phyloP scores from a whole-genome alignment of 2,888 invertebrate species.

The Agriopis aurantiaria region DNA sequence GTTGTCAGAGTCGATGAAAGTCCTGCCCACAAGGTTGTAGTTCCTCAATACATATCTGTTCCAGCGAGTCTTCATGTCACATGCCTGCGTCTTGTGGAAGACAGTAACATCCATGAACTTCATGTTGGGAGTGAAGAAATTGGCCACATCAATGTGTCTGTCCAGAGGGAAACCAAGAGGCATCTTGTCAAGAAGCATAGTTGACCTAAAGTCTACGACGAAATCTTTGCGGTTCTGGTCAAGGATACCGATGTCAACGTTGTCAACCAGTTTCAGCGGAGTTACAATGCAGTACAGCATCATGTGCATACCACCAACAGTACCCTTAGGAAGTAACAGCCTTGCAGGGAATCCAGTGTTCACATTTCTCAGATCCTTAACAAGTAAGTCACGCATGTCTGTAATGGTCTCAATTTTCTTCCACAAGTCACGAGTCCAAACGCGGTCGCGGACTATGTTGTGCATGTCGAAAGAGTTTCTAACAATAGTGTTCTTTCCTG shows the following conservation, averaged over 20 bases:
- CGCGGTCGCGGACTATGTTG: slow-evolving; percentile 88
- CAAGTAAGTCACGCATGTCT: slow-evolving; percentile 66
- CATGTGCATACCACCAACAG: slow-evolving; percentile 88
- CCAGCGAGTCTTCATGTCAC: slow-evolving; percentile 80
- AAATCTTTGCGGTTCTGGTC: slow-evolving; percentile 81
- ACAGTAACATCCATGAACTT: slow-evolving; percentile 88
- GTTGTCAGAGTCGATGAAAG: slow-evolving; percentile 63
- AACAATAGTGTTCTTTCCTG: slow-evolving; percentile 89
- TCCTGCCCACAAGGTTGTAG: slow-evolving; percentile 65
- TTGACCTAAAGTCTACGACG: slow-evolving; percentile 69
- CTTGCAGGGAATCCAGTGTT: slow-evolving; percentile 90
- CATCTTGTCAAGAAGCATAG: slow-evolving; percentile 85
- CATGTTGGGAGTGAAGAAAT: slow-evolving; percentile 89
- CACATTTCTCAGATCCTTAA: slow-evolving; percentile 74
- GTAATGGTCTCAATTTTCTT: slow-evolving; percentile 86
- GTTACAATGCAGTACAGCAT: slow-evolving; percentile 88
- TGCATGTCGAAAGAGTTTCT: slow-evolving; percentile 89
- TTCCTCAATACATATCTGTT: slow-evolving; percentile 70
- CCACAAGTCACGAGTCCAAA: slow-evolving; percentile 88
- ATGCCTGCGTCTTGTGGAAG: slow-evolving; percentile 86
- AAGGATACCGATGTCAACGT: slow-evolving; percentile 65
- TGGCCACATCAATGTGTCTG: slow-evolving; percentile 85
- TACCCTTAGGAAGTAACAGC: slow-evolving; percentile 90
- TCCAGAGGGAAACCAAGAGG: slow-evolving; percentile 92
- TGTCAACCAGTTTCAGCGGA: slow-evolving; percentile 80